Percentiles rank a stretch among this genome's conserved stretches.
phyloP scores from a whole-genome alignment of 2,113 vertebrate genomes.

The Pantherophis guttatus region DNA sequence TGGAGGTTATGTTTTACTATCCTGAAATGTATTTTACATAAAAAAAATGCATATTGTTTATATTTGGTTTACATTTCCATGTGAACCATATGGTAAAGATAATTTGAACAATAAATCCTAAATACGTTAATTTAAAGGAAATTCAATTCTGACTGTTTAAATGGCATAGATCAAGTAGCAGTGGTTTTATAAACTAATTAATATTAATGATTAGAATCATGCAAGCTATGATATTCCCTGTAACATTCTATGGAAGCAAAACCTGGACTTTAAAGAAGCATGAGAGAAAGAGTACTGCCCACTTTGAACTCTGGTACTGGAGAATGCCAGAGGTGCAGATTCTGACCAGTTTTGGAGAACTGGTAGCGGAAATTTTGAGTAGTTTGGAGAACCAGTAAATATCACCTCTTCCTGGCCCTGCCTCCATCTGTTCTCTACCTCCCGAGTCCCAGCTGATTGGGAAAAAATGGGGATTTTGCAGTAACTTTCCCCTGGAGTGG shows the following conservation, averaged over 20 bases:
- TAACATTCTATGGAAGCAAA: background rate
- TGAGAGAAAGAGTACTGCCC: background rate
- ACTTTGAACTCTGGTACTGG: background rate
- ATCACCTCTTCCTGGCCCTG: too few relatives aligned
- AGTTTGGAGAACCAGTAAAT: too few relatives aligned
- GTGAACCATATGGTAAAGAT: background rate
- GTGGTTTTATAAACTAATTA: background rate
- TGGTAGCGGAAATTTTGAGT: too few relatives aligned
- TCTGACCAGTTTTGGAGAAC: too few relatives aligned
- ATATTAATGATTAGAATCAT: background rate
- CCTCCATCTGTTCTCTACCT: too few relatives aligned
- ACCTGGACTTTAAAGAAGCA: background rate
- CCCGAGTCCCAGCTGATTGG: too few relatives aligned
- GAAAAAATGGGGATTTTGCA: too few relatives aligned
- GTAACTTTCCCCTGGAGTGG: too few relatives aligned
- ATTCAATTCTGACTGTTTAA: background rate
- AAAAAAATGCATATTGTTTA: background rate
- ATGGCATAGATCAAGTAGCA: slow-evolving; percentile 8
- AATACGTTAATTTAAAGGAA: background rate
- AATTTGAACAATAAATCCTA: background rate
- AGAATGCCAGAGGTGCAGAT: background rate
- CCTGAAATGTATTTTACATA: background rate
- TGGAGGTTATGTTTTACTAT: background rate
- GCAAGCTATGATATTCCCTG: background rate
- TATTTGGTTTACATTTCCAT: background rate